A percentile compares a stretch with the other conserved stretches of the same genome.
These are phyloP conservation scores for Etheostoma cragini DNA, from an alignment of 2,113 vertebrate species.

Conservation along the genomic window DNA sequence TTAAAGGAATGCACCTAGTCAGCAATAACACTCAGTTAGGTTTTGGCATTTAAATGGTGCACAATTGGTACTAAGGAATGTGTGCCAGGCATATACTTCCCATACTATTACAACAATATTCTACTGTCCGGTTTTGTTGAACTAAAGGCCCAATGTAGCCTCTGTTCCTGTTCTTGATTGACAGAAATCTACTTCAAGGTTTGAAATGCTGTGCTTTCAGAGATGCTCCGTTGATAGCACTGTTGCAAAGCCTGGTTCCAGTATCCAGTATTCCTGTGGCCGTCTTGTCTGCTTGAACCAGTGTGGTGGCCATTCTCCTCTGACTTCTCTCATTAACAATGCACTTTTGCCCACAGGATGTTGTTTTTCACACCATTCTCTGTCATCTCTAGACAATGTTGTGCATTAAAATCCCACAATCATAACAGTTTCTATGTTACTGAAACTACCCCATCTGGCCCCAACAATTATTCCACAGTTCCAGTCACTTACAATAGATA, in stretches of 20 bases:
- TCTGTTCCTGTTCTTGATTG: neutral
- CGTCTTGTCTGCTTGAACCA: conserved; percentile 2
- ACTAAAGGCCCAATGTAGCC: no score
- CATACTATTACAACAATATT: neutral
- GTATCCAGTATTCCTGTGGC: neutral
- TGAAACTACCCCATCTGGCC: neutral
- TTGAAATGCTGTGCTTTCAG: neutral
- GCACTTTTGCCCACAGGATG: neutral
- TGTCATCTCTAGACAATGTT: conserved; percentile 5
- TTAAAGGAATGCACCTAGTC: neutral
- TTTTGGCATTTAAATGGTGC: neutral
- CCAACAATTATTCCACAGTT: neutral
- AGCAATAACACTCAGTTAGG: neutral
- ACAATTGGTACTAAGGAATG: neutral
- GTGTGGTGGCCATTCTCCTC: conserved; percentile 3
- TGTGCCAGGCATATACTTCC: neutral
- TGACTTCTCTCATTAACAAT: conserved; percentile 20
- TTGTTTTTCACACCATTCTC: conserved; percentile 2
- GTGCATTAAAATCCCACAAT: neutral
- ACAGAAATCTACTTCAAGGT: neutral
- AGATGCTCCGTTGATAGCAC: neutral
- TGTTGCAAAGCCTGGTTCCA: neutral
- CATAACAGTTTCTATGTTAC: neutral
- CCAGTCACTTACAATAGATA: neutral
- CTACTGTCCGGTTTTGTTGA: neutral